Percentiles rank a stretch among this genome's conserved stretches.
Conservation (phyloP, 2,888 invertebrate species). For the Asteroscopus sphinx region DNA sequence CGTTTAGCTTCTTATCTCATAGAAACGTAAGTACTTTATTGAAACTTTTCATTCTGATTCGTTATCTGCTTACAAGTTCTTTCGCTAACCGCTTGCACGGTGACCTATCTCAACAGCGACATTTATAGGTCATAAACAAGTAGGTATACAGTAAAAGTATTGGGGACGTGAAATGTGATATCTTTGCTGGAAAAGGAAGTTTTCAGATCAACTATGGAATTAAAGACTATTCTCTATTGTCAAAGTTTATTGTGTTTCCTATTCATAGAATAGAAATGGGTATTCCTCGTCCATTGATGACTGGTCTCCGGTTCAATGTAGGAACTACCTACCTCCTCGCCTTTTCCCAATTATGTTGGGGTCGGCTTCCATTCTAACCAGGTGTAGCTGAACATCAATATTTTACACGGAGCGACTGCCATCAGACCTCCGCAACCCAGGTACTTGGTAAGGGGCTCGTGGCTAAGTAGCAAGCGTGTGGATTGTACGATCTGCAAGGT, state of each 20-base stretch:
- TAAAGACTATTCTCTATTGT: conserved; percentile 5
- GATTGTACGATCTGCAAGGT: no score
- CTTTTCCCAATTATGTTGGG: no score
- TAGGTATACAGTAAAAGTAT: conserved; percentile 49
- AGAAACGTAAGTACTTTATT: no score
- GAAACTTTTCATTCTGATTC: no score
- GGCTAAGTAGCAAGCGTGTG: no score
- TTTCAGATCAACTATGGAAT: conserved; percentile 4
- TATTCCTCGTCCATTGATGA: not conserved
- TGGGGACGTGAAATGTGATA: conserved; percentile 51
- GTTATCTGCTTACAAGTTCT: not conserved
- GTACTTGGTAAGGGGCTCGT: no score
- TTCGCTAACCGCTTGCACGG: conserved; percentile 28
- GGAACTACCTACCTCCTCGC: no score
- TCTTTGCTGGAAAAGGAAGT: conserved; percentile 24
- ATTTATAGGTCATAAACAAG: conserved; percentile 60
- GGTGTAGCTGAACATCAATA: no score
- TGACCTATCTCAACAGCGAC: conserved; percentile 38
- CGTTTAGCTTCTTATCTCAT: no score
- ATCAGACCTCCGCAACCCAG: no score
- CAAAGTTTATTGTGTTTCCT: not conserved
- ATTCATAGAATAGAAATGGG: not conserved
- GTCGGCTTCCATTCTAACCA: no score
- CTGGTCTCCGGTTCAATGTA: not conserved
- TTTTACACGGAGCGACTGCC: no score